phyloP scores from a whole-genome alignment of 2,113 vertebrate genomes.

The Telmatochromis brichardi region DNA sequence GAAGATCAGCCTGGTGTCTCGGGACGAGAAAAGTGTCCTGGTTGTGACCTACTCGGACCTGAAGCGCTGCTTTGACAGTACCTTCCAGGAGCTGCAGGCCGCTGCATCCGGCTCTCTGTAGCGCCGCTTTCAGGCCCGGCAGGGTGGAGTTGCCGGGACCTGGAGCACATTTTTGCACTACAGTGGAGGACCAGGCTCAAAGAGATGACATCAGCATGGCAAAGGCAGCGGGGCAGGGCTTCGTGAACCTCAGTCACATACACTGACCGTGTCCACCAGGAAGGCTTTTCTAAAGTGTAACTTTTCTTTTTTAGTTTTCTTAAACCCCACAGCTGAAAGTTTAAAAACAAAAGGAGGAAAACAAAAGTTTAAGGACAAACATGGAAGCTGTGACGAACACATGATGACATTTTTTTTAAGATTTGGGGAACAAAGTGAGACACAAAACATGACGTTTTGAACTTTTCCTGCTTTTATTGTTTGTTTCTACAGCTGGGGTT shows the following conservation, averaged over 20 bases:
- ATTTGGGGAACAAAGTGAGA: slow-evolving; percentile 80
- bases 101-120: slow-evolving; percentile 94
- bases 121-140: slow-evolving; percentile 54
- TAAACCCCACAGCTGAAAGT: slow-evolving; percentile 78
- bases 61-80: slow-evolving; percentile 99
- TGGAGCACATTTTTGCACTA: slow-evolving; percentile 92
- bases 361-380: slow-evolving; percentile 42
- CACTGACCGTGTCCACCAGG: slow-evolving; percentile 92
- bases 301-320: slow-evolving; percentile 77
- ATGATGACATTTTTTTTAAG: slow-evolving; percentile 76
- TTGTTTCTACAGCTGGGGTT: slow-evolving; percentile 71
- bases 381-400: slow-evolving; percentile 68
- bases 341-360: slow-evolving; percentile 60
- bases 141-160: slow-evolving; percentile 71
- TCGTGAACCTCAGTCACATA: slow-evolving; percentile 92
- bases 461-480: slow-evolving; percentile 88
- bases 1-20: slow-evolving; percentile 97
- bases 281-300: slow-evolving; percentile 76
- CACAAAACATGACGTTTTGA: slow-evolving; percentile 72
- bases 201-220: slow-evolving; percentile 55
- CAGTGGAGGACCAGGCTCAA: slow-evolving; percentile 73
- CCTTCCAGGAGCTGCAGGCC: slow-evolving; percentile 97
- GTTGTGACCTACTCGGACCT: slow-evolving; percentile 99
- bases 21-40: slow-evolving; percentile 97
- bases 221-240: slow-evolving; percentile 58